Conservation (phyloP, 53 echinoderm and acorn worm species). For the Hippasteria phrygiana region DNA sequence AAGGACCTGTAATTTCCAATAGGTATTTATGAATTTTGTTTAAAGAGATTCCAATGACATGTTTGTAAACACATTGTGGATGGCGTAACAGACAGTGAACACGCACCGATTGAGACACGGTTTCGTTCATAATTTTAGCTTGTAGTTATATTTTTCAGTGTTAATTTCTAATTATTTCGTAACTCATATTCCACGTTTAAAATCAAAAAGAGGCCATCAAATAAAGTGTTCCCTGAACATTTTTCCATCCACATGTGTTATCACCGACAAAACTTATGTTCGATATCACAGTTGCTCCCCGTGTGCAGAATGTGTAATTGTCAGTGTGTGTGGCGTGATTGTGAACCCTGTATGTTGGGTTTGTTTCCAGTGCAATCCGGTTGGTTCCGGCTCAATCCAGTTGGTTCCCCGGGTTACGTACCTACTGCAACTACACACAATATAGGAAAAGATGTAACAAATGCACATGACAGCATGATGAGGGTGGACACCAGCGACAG, state of each 20-base stretch:
- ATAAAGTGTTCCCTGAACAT: neutral
- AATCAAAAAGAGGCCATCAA: neutral
- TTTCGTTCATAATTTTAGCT: neutral
- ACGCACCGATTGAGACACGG: neutral
- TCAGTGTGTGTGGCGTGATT: neutral
- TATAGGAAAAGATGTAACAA: constrained; percentile 56
- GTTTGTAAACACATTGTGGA: neutral
- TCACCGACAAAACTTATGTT: neutral
- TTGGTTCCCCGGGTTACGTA: constrained; percentile 14
- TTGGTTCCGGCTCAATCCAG: constrained; percentile 23
- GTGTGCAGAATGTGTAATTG: neutral
- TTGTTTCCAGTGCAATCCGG: constrained; percentile 40
- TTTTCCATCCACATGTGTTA: neutral
- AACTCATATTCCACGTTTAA: too few relatives aligned
- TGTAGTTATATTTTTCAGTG: neutral
- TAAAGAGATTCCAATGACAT: constrained; percentile 35
- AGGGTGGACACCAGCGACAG: constrained; percentile 1
- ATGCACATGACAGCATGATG: constrained; percentile 51
- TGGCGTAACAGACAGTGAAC: neutral
- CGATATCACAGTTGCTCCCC: neutral
- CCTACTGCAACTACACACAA: constrained; percentile 59
- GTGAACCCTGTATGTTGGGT: neutral
- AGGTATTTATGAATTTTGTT: constrained; percentile 32
- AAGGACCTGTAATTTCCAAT: too few relatives aligned
- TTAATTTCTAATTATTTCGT: too few relatives aligned